Evolutionary conservation across 2,888 invertebrate species (phyloP), one percentile per base, ranked within the genome.

Genomic region (Linnaemya tessellans): DNA sequence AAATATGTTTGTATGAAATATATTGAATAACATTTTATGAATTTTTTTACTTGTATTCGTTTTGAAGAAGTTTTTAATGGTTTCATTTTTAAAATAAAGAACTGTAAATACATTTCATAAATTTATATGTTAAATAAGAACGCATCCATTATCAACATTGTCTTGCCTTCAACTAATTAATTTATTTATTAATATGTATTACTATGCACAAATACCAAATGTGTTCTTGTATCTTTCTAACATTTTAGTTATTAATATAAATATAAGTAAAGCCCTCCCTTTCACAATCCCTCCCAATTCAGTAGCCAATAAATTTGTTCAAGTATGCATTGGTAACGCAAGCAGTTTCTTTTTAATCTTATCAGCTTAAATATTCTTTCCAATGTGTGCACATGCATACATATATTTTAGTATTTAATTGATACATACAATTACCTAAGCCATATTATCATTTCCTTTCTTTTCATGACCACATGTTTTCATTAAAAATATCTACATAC

Each of bases 351-450:
- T 49, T 35, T 35, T 11, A 49, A 67, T 71, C 60, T 79, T 79
- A 79, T 79, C 79, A 79, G 25, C 30, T 22, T 41, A 51, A n/a
- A 51, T 70, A 51, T 9, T 64, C 1, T 51, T 51, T 41, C 54
- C 13, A 13, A 38, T 30, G 30, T 30, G 30, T 30, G 30, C 30
- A 30, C 30, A n/a, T n/a, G n/a, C 18, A 51, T 35, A 35, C 0
- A 25, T 30, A 25, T 43, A 30, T 38, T 20, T 9, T 62, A 65
- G 20, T 49, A 62, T 38, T 77, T 30, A 35, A 73, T 35, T 80
- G 75, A 77, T 81, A 84, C 3, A 77, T 81, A 84, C 3, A 84
- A 73, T 56, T 58, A 84, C 46, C 67, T 73, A 54, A 46, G 60
- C 9, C 43, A 64, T 51, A 38, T 20, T 58, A 60, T 38, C 73